Base-by-base conservation (phyloP, 2,888 invertebrate genomes). In the Orthonevra nobilis region DNA sequence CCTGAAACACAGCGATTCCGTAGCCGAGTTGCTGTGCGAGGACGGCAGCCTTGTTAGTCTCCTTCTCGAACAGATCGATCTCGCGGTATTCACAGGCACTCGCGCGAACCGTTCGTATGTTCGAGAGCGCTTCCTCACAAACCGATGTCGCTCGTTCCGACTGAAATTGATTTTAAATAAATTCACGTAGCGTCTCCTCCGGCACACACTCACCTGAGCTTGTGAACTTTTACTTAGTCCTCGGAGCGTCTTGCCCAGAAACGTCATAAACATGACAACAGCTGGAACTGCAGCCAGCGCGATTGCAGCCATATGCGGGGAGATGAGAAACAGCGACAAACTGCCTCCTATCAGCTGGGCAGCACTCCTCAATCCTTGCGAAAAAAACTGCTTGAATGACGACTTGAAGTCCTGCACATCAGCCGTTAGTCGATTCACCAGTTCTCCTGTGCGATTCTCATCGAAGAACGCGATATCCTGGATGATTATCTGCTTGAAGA, bases 331-430 rank as follows among this genome's bases (percentile, higher is more conserved):
- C 50, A 99, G 88, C 10, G 88, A 89, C 14, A 89, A 84, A 5
- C 85, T 84, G 36, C 89, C 89, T 10, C 89, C 89, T 1, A 91
- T 85, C 77, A 97, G 94, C 91, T 98, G 98, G 0, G 97, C 94
- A 2, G 91, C 88, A 44, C 97, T 96, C 66, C 97, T 90, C 23
- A 99, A 88, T 0, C 98, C 98, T 84, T 97, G 97, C 0, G 98
- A 96, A 42, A 99, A 93, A 17, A 95, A 95, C 85, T 95, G 93
- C 87, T 99, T 99, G 86, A 99, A 98, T 0, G 96, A 95, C 83
- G 97, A 97, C 89, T 99, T 99, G 87, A 99, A 98, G 85, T 98
- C 98, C 87, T 99, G 98, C 5, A 98, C 94, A 89, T 99, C 98
- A 42, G 94, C 92, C 19, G 97, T 97, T 79, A 98, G 89, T 83